A percentile compares a stretch with the other conserved stretches of the same genome.
Evolutionary conservation across 2,797 vertebrate species (phyloP).

Genomic region (Betta splendens): DNA sequence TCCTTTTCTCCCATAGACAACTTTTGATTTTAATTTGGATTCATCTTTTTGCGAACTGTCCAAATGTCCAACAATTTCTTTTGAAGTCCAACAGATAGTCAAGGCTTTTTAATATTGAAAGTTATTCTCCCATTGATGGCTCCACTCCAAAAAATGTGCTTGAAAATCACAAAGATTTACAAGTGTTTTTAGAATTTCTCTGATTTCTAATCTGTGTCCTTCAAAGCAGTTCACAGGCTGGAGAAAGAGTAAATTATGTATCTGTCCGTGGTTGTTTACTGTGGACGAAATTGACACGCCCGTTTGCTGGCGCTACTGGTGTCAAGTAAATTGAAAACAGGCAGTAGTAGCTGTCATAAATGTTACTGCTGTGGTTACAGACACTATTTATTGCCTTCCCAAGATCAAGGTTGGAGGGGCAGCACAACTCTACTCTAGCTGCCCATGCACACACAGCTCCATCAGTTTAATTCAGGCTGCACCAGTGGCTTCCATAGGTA

Average conservation of each 20-base stretch:
- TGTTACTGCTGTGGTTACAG: conserved; percentile 33
- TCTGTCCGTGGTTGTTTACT: conserved; percentile 26
- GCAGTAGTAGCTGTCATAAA: conserved; percentile 39
- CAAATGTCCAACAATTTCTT: conserved; percentile 4
- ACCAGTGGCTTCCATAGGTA: conserved; percentile 19
- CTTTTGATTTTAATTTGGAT: too few species aligned
- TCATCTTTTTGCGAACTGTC: too few species aligned
- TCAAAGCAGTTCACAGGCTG: conserved; percentile 17
- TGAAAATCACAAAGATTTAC: not conserved
- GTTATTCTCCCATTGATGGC: not conserved
- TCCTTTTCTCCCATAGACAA: too few species aligned
- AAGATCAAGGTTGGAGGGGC: conserved; percentile 40
- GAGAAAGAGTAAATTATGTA: conserved; percentile 10
- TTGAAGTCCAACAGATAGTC: not conserved
- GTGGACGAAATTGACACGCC: conserved; percentile 41
- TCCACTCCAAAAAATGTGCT: conserved; percentile 10
- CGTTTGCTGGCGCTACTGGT: conserved; percentile 39
- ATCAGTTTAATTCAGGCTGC: conserved; percentile 34
- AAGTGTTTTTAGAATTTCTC: conserved; percentile 4
- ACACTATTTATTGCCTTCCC: conserved; percentile 39
- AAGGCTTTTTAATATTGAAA: not conserved
- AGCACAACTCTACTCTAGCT: conserved; percentile 18
- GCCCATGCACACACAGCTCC: conserved; percentile 32
- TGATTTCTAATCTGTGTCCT: conserved; percentile 12
- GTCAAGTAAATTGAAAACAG: conserved; percentile 51